Evolutionary conservation across 2,888 invertebrate species (phyloP).

Genomic region (Dermolepida albohirtum): DNA sequence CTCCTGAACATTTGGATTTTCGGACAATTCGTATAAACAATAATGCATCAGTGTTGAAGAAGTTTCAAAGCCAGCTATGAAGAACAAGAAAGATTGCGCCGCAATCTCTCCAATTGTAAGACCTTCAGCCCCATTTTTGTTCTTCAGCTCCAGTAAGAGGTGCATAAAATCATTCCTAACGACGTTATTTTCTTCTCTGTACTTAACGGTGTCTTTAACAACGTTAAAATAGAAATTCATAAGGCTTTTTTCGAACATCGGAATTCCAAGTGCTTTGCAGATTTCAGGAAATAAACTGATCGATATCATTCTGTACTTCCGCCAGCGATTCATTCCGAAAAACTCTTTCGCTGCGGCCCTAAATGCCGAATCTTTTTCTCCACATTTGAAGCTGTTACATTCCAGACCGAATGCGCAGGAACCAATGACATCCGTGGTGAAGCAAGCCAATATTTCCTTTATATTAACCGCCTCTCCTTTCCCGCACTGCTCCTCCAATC

Average conservation of each 20-base stretch:
- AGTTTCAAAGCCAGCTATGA: conserved; percentile 61
- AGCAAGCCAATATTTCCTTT: conserved; percentile 67
- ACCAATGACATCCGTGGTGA: conserved; percentile 71
- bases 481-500: no score
- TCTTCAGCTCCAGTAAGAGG: conserved; percentile 65
- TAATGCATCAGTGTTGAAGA: conserved; percentile 63
- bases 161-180: conserved; percentile 69
- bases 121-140: conserved; percentile 5
- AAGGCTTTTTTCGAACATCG: conserved; percentile 49
- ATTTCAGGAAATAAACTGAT: conserved; percentile 47
- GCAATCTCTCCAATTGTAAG: conserved; percentile 44
- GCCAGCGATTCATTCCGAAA: conserved; percentile 34
- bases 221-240: conserved; percentile 64
- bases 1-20: conserved; percentile 64
- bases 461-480: conserved; percentile 41
- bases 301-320: conserved; percentile 40
- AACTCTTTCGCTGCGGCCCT: conserved; percentile 47
- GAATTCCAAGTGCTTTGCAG: conserved; percentile 48
- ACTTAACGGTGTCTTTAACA: conserved; percentile 64
- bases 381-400: conserved; percentile 68
- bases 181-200: conserved; percentile 64
- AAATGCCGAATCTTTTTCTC: conserved; percentile 66
- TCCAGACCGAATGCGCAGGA: conserved; percentile 72
- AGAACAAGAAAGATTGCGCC: conserved; percentile 55
- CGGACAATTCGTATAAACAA: conserved; percentile 66